Evolutionary conservation across 2,113 vertebrate species (phyloP).

Genomic region (Morone chrysops): DNA sequence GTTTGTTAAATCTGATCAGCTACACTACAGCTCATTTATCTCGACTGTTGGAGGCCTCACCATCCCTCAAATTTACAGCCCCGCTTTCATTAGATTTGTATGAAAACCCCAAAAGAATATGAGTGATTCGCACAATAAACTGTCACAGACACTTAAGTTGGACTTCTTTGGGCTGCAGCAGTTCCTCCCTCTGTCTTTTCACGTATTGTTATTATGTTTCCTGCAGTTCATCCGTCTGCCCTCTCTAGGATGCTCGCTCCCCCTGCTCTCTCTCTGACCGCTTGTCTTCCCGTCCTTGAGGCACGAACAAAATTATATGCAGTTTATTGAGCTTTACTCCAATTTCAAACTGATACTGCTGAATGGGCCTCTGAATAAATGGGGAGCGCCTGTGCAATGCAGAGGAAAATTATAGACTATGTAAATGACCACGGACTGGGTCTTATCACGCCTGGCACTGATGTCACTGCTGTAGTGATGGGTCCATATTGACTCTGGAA

Average conservation of each 20-base stretch:
- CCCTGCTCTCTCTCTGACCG: neutral
- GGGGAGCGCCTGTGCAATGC: slow-evolving; percentile 19
- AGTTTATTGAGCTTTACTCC: slow-evolving; percentile 63
- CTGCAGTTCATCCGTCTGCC: slow-evolving; percentile 31
- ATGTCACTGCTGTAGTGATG: neutral
- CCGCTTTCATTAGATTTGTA: slow-evolving; percentile 48
- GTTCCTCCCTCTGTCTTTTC: slow-evolving; percentile 32
- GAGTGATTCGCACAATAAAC: slow-evolving; percentile 65
- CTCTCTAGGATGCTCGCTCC: neutral
- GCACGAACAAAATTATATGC: slow-evolving; percentile 51
- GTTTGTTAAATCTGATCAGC: slow-evolving; percentile 59
- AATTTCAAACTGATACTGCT: slow-evolving; percentile 46
- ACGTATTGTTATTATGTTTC: slow-evolving; percentile 39
- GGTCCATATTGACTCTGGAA: slow-evolving; percentile 13
- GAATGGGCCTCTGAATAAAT: slow-evolving; percentile 46
- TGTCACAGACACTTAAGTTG: slow-evolving; percentile 43
- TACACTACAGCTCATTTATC: slow-evolving; percentile 57
- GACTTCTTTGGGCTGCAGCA: slow-evolving; percentile 12
- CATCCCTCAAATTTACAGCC: slow-evolving; percentile 58
- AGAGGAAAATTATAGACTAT: slow-evolving; percentile 36
- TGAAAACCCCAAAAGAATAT: slow-evolving; percentile 56
- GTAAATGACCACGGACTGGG: slow-evolving; percentile 4
- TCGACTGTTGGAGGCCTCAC: slow-evolving; percentile 36
- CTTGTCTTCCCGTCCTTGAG: slow-evolving; percentile 58
- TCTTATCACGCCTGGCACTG: neutral